Evolutionary conservation across 2,888 invertebrate species (phyloP), one percentile per base, ranked within the genome.

Genomic region (Hermaeophaga mercurialis): DNA sequence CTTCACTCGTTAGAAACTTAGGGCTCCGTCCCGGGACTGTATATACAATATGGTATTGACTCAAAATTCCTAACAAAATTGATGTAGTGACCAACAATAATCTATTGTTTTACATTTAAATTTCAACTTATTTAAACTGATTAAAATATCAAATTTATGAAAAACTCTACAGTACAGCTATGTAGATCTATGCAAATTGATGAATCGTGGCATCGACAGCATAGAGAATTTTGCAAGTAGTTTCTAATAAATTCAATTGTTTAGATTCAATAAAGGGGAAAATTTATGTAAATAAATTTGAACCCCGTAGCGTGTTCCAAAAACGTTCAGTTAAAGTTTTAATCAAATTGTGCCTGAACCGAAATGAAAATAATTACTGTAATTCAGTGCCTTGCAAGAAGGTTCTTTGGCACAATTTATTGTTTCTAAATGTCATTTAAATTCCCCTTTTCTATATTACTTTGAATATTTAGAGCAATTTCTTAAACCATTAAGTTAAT

Each of bases 241-340:
- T 34, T 15, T 11, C 7, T 11, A 8, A 9, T 4, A 34, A 34
- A 14, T 34, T 15, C 7, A 7, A 34, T 15, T 15, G 14, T 15
- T 38, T 38, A 38, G 6, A 9, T 38, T 15, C 15, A 18, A 38
- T 38, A 38, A 38, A 7, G 14, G 8, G 11, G 15, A 15, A 38
- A 38, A 38, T 38, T 14, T 38, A 38, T 38, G 38, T n/a, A 38
- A 9, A 15, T 15, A 38, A 38, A 38, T 38, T 38, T 38, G 18
- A 15, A 38, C 17, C 11, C 17, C 5, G 38, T 11, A 15, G 17
- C 38, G 38, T 9, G 15, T 38, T 15, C 38, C 8, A 8, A 15
- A 38, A 38, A 38, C 15, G 38, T 38, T 38, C 38, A 17, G 17
- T 38, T 15, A 9, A 38, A 38, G n/a, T 38, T 38, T 38, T 38